phyloP scores from a whole-genome alignment of 2,888 invertebrate genomes.

The Philaethria dido region DNA sequence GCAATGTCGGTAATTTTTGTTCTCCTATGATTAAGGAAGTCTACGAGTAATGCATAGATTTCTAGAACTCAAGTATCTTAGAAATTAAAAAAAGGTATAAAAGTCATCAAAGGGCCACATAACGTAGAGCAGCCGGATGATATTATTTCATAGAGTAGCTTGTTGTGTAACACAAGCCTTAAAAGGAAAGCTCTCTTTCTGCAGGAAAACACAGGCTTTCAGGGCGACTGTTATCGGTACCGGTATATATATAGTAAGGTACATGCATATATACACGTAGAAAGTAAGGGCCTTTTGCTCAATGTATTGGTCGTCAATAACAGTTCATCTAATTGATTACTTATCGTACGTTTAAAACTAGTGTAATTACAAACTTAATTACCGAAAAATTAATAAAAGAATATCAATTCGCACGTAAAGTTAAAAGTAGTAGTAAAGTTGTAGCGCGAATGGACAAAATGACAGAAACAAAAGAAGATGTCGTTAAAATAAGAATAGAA shows the following conservation, averaged over 20 bases:
- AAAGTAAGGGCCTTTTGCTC: conserved; percentile 21
- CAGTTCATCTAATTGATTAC: conserved; percentile 19
- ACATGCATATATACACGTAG: conserved; percentile 35
- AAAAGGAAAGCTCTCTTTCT: conserved; percentile 51
- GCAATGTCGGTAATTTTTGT: too few species aligned
- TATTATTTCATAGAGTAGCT: conserved; percentile 40
- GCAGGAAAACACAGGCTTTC: conserved; percentile 59
- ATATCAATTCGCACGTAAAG: conserved; percentile 34
- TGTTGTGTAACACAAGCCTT: conserved; percentile 48
- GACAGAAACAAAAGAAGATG: conserved; percentile 59
- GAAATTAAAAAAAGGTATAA: not conserved
- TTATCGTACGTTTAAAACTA: conserved; percentile 43
- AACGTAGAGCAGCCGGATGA: not conserved
- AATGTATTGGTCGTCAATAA: conserved; percentile 20
- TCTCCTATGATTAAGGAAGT: too few species aligned
- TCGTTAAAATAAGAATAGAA: conserved; percentile 60
- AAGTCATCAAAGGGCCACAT: not conserved
- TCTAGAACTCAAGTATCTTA: too few species aligned
- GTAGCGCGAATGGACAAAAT: conserved; percentile 51
- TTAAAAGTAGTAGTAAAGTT: too few species aligned
- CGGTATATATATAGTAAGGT: conserved; percentile 43
- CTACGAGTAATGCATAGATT: too few species aligned
- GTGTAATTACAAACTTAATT: conserved; percentile 41
- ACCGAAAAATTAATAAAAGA: conserved; percentile 32
- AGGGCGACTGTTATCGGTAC: conserved; percentile 50